A percentile compares a stretch with the other conserved stretches of the same genome.
Evolutionary conservation across 2,888 invertebrate species (phyloP).

Genomic region (Lamproptera curius): DNA sequence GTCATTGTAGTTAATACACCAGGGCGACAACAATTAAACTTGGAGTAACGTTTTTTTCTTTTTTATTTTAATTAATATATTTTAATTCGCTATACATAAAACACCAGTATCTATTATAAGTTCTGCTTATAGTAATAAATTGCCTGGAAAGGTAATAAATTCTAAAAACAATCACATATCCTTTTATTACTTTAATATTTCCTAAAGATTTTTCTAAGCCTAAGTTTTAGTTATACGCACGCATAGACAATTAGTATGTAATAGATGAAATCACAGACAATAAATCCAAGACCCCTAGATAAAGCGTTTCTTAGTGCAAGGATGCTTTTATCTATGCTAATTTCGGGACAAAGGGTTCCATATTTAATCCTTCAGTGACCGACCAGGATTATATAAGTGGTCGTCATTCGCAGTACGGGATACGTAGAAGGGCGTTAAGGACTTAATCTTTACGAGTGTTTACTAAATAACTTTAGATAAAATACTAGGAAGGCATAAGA

Average conservation of each 20-base stretch:
- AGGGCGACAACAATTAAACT: too few species aligned
- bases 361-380: conserved; percentile 38
- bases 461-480: too few species aligned
- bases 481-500: too few species aligned
- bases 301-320: conserved; percentile 29
- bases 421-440: conserved; percentile 2
- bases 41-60: too few species aligned
- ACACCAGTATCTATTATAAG: background rate
- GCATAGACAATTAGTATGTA: too few species aligned
- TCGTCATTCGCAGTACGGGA: background rate
- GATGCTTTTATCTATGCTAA: conserved; percentile 44
- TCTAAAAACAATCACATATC: background rate
- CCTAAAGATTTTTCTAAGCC: too few species aligned
- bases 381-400: conserved; percentile 22
- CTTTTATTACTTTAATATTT: conserved; percentile 5
- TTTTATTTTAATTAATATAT: too few species aligned
- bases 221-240: too few species aligned
- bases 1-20: too few species aligned
- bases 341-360: conserved; percentile 35
- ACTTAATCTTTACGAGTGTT: too few species aligned
- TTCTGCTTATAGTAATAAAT: background rate
- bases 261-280: conserved; percentile 16
- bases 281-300: conserved; percentile 17
- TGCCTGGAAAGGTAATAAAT: background rate
- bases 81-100: background rate